Evolutionary conservation across 2,113 vertebrate genomes (phyloP).

Genomic region (Jaculus jaculus): DNA sequence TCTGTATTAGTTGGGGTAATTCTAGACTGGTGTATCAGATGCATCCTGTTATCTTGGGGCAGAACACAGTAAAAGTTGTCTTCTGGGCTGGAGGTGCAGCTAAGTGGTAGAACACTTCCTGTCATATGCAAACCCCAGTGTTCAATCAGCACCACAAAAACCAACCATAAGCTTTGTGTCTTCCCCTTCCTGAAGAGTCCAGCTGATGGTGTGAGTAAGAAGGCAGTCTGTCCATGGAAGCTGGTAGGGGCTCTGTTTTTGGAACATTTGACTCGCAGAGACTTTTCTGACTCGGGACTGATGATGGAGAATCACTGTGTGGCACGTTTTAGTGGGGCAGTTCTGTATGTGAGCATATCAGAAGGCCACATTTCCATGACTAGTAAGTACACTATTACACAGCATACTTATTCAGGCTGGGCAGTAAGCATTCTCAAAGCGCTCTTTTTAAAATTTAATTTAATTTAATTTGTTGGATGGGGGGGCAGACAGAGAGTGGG

Average conservation of each 20-base stretch:
- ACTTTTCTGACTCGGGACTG: neutral
- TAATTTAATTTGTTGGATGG: too few species aligned
- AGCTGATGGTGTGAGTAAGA: neutral
- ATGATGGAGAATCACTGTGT: neutral
- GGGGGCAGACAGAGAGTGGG: too few species aligned
- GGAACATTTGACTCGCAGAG: neutral
- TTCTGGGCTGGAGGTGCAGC: neutral
- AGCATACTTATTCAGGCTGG: too few species aligned
- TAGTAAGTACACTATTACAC: neutral
- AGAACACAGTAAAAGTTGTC: neutral
- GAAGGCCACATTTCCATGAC: neutral
- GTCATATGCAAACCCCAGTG: too few species aligned
- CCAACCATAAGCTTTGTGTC: neutral
- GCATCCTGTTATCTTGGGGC: neutral
- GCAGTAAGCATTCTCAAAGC: neutral
- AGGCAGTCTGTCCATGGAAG: neutral
- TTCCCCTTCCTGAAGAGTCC: neutral
- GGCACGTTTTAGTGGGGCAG: neutral
- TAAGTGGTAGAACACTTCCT: neutral
- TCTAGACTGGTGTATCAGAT: neutral
- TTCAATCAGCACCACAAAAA: neutral
- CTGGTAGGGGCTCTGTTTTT: neutral
- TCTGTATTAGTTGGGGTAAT: neutral
- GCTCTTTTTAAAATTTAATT: too few species aligned
- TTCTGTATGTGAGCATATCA: neutral